Percentiles rank a stretch among this genome's conserved stretches.
Conservation (phyloP, 2,888 invertebrate species). For the Epistrophella euchroma region DNA sequence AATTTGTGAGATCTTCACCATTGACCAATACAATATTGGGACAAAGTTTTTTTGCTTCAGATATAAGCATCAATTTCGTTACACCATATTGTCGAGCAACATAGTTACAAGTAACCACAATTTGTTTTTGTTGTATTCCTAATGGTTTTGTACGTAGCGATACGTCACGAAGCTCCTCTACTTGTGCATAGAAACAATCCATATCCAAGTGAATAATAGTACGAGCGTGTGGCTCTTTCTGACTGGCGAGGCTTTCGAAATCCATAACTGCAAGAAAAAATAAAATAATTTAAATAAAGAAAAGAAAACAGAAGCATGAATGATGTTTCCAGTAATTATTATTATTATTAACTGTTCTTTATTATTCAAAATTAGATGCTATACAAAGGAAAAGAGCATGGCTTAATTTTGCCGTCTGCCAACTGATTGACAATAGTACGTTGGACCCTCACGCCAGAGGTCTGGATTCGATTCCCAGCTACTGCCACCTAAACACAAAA, state of each 20-base stretch:
- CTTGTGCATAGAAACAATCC: conserved; percentile 94
- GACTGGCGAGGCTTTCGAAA: conserved; percentile 80
- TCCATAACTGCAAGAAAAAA: conserved; percentile 78
- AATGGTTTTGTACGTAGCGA: conserved; percentile 88
- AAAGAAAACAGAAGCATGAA: not conserved
- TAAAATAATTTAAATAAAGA: not conserved
- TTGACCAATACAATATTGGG: conserved; percentile 90
- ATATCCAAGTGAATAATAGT: conserved; percentile 92
- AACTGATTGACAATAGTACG: too few relatives aligned
- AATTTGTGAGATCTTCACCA: conserved; percentile 93
- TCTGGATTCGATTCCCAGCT: too few relatives aligned
- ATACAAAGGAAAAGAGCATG: too few relatives aligned
- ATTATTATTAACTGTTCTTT: too few relatives aligned
- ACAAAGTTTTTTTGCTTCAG: conserved; percentile 90
- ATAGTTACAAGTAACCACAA: conserved; percentile 94
- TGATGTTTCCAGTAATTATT: too few relatives aligned
- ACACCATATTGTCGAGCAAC: conserved; percentile 90
- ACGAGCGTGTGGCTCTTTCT: conserved; percentile 85
- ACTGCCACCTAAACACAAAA: too few relatives aligned
- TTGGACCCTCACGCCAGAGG: too few relatives aligned
- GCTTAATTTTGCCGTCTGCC: too few relatives aligned
- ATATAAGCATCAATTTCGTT: conserved; percentile 90
- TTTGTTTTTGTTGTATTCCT: conserved; percentile 93
- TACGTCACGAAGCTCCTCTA: conserved; percentile 91
- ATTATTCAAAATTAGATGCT: too few relatives aligned